Base-by-base conservation (phyloP, 1,140 invertebrate genomes). In the Hypothenemus hampei region DNA sequence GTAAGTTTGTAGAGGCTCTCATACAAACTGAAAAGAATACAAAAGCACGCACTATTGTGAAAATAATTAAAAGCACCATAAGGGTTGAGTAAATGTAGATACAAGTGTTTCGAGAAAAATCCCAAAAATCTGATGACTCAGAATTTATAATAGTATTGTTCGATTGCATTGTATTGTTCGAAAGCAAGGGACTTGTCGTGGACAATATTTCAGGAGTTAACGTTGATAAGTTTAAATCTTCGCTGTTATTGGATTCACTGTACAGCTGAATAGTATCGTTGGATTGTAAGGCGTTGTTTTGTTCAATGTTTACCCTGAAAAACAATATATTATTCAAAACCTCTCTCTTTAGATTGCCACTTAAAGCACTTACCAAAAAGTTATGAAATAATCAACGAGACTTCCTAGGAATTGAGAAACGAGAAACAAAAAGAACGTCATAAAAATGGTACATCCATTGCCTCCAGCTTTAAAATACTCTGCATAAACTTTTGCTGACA, bases 331-430 rank as follows among this genome's bases (percentile, higher is more conserved):
- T 10, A 41, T 20, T 19, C 13, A 7, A 15, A 41, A 16, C n/a
- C 15, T 3, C 11, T 4, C 2, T 21, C 16, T n/a, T n/a, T n/a
- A n/a, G 4, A 31, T 31, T 31, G 13, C 26, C 1, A 5, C 10
- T 41, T 16, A 18, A 29, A 11, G 22, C 8, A 19, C 62, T 65
- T 72, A 86, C 88, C 88, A 91, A 63, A 76, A 77, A 21, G 85
- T 80, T 2, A 91, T 81, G 78, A 88, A 92, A 70, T 81, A 91
- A 70, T 92, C 89, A 44, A 82, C 80, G 13, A 78, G 75, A 64
- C 85, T 86, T 2, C 82, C 86, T 19, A 81, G 73, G 2, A 80
- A 64, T 70, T 91, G 88, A 1, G 86, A 78, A 1, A 83, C 21
- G 3, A 88, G n/a, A 65, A 83, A 89, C 40, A 86, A 66, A 0